phyloP scores from a whole-genome alignment of 2,797 vertebrate species.

The Crenuchus spilurus region DNA sequence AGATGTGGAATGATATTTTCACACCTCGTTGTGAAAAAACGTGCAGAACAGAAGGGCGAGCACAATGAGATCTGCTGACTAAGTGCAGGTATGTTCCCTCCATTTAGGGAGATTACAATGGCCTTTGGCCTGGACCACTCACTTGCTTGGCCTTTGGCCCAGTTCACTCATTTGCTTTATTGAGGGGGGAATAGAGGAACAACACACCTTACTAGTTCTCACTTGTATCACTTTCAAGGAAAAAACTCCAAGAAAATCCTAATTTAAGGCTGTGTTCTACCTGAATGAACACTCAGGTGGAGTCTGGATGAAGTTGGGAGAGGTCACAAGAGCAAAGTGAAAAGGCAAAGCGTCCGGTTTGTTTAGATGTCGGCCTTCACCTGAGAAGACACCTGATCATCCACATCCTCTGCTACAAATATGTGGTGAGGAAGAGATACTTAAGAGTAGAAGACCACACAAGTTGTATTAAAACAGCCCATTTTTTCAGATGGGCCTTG shows the following conservation, averaged over 20 bases:
- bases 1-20: slow-evolving; percentile 79
- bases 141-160: slow-evolving; percentile 75
- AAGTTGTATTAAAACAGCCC: slow-evolving; percentile 49
- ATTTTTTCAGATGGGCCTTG: slow-evolving; percentile 52
- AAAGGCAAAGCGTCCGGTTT: slow-evolving; percentile 38
- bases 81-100: slow-evolving; percentile 73
- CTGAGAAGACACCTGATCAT: slow-evolving; percentile 49
- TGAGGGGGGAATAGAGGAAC: slow-evolving; percentile 75
- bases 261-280: slow-evolving; percentile 3
- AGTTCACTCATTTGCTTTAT: slow-evolving; percentile 62
- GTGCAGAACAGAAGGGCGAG: slow-evolving; percentile 67
- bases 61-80: slow-evolving; percentile 78
- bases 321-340: slow-evolving; percentile 22
- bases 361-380: slow-evolving; percentile 44
- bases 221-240: neutral
- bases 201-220: slow-evolving; percentile 65
- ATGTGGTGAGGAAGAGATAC: slow-evolving; percentile 48
- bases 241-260: neutral
- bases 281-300: neutral
- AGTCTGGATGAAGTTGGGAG: neutral
- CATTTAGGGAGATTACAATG: slow-evolving; percentile 80
- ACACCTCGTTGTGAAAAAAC: slow-evolving; percentile 77
- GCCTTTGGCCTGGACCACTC: slow-evolving; percentile 69
- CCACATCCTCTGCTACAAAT: slow-evolving; percentile 50
- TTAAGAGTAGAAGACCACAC: slow-evolving; percentile 54